These are phyloP conservation scores for Lagocephalus sceleratus DNA, from an alignment of 2,797 vertebrate genomes.

Conservation along the genomic window DNA sequence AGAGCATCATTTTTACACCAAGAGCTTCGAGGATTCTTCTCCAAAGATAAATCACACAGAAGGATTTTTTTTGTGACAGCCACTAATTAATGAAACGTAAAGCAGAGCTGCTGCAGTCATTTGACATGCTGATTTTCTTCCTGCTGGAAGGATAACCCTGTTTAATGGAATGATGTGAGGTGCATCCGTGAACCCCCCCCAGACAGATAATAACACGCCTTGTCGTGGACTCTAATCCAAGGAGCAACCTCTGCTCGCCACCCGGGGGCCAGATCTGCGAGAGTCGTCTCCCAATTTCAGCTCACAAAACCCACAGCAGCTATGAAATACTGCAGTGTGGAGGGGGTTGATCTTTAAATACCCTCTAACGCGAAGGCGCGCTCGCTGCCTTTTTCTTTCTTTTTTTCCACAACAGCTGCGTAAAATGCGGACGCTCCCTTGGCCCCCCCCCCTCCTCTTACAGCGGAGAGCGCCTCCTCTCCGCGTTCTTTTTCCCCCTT, in stretches of 20 bases:
- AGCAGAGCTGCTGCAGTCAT: slow-evolving; percentile 33
- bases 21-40: slow-evolving; percentile 20
- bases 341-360: slow-evolving; percentile 80
- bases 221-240: slow-evolving; percentile 41
- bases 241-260: slow-evolving; percentile 45
- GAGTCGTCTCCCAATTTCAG: slow-evolving; percentile 31
- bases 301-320: slow-evolving; percentile 51
- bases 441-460: slow-evolving; percentile 42
- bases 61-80: slow-evolving; percentile 35
- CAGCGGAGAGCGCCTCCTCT: slow-evolving; percentile 73
- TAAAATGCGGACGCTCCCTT: slow-evolving; percentile 77
- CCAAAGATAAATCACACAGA: slow-evolving; percentile 32
- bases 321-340: slow-evolving; percentile 67
- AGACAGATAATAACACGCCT: slow-evolving; percentile 51
- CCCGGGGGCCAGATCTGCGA: slow-evolving; percentile 13
- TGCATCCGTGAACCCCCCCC: slow-evolving; percentile 35
- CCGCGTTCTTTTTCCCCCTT: slow-evolving; percentile 51
- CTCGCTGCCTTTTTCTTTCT: slow-evolving; percentile 70
- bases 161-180: slow-evolving; percentile 42
- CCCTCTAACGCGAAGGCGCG: slow-evolving; percentile 77
- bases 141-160: slow-evolving; percentile 27
- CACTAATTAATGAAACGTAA: slow-evolving; percentile 47
- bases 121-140: slow-evolving; percentile 15
- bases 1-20: slow-evolving; percentile 12
- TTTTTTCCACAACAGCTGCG: slow-evolving; percentile 35